Percentiles rank a stretch among this genome's conserved stretches.
Evolutionary conservation across 1,140 invertebrate species (phyloP).

Genomic region (Lysiphlebus fabarum): DNA sequence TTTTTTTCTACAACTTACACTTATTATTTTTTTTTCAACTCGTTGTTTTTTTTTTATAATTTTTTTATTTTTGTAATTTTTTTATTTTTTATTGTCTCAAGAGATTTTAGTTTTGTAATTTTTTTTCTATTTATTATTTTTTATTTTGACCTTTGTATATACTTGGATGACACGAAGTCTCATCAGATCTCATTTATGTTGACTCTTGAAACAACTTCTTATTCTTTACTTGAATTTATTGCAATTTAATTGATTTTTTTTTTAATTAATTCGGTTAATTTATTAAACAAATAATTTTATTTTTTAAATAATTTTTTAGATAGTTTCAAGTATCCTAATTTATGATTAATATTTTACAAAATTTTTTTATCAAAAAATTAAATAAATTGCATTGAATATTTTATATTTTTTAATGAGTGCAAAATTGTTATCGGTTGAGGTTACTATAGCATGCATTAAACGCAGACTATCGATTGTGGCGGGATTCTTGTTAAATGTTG

Average conservation of each 20-base stretch:
- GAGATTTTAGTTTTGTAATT: background rate
- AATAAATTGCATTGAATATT: no score
- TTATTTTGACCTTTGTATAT: constrained; percentile 9
- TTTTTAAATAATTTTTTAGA: no score
- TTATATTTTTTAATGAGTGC: background rate
- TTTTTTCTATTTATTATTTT: constrained; percentile 6
- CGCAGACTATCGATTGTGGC: constrained; percentile 50
- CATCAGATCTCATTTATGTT: background rate
- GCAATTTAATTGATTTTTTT: no score
- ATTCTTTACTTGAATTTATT: no score
- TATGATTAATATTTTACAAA: no score
- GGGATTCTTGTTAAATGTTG: constrained; percentile 28
- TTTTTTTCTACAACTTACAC: background rate
- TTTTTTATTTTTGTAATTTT: no score
- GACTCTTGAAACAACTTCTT: constrained; percentile 4
- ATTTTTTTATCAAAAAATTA: background rate
- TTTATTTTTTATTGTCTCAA: background rate
- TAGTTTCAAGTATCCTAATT: no score
- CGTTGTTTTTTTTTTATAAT: background rate
- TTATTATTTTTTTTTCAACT: constrained; percentile 2
- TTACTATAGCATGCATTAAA: constrained; percentile 37
- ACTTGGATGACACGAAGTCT: no score
- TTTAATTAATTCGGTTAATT: no score
- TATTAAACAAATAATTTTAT: no score
- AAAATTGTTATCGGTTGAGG: constrained; percentile 2